These are phyloP conservation scores for Montipora foliosa DNA, from an alignment of 64 coral and sea anemone genomes.

Conservation along the genomic window DNA sequence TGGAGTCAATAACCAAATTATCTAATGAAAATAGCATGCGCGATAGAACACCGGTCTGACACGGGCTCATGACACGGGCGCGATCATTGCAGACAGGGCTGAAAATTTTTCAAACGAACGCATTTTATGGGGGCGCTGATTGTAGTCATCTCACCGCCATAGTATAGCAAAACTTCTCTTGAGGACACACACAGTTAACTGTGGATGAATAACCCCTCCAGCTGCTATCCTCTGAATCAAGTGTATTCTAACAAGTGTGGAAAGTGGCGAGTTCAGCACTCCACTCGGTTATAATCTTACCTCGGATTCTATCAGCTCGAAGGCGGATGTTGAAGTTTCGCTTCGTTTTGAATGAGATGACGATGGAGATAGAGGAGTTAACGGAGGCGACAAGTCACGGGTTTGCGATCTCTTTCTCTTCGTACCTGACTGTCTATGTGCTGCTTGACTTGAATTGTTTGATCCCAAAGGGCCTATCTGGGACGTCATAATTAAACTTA, in stretches of 20 bases:
- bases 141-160: constrained; percentile 25
- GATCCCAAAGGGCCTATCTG: constrained; percentile 92
- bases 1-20: constrained; percentile 94
- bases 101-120: neutral
- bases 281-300: constrained; percentile 75
- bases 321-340: constrained; percentile 94
- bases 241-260: constrained; percentile 70
- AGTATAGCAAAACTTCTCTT: neutral
- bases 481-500: constrained; percentile 99
- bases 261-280: constrained; percentile 38
- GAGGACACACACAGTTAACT: neutral
- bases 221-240: constrained; percentile 40
- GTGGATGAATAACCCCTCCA: neutral
- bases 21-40: constrained; percentile 92
- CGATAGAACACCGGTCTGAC: constrained; percentile 44
- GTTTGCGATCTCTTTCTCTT: constrained; percentile 94
- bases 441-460: constrained; percentile 78
- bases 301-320: constrained; percentile 93
- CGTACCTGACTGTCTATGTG: constrained; percentile 55
- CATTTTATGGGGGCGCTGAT: neutral
- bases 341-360: constrained; percentile 96
- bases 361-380: constrained; percentile 98
- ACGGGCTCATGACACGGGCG: constrained; percentile 1
- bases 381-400: constrained; percentile 96
- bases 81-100: neutral